Conservation (phyloP, 1,140 invertebrate genomes). For the Panagrolaimus sp. region DNA sequence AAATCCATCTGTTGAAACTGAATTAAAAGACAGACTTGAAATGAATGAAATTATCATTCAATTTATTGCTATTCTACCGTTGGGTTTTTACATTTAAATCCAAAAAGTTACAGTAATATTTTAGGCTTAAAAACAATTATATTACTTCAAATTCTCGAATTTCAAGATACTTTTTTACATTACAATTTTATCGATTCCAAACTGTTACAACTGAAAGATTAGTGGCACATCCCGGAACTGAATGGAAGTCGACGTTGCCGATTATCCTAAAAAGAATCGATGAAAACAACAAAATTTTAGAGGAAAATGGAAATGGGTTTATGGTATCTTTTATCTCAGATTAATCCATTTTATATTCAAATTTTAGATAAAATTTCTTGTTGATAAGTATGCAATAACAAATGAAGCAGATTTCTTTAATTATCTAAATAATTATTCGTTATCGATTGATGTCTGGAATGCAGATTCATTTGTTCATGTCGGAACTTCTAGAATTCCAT, state of each 20-base stretch:
- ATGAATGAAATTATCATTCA: conserved; percentile 7
- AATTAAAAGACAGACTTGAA: background rate
- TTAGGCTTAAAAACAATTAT: background rate
- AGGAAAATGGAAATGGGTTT: background rate
- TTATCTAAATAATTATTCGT: background rate
- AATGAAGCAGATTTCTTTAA: conserved; percentile 8
- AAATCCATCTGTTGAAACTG: background rate
- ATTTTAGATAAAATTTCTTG: conserved; percentile 8
- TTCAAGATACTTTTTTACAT: background rate
- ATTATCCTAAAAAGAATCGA: background rate
- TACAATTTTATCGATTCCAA: background rate
- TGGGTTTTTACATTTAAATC: background rate
- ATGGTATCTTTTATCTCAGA: background rate
- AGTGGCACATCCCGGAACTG: background rate
- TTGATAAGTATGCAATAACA: background rate
- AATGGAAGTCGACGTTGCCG: background rate
- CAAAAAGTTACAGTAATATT: background rate
- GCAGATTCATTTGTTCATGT: background rate
- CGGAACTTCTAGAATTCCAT: background rate
- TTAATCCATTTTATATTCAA: background rate
- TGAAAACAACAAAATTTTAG: background rate
- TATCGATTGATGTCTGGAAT: conserved; percentile 1
- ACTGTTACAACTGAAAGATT: conserved; percentile 2
- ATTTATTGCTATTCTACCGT: conserved; percentile 1
- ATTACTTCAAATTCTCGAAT: background rate